phyloP scores from a whole-genome alignment of 2,113 vertebrate genomes.

The Oxygymnocypris stewartii region DNA sequence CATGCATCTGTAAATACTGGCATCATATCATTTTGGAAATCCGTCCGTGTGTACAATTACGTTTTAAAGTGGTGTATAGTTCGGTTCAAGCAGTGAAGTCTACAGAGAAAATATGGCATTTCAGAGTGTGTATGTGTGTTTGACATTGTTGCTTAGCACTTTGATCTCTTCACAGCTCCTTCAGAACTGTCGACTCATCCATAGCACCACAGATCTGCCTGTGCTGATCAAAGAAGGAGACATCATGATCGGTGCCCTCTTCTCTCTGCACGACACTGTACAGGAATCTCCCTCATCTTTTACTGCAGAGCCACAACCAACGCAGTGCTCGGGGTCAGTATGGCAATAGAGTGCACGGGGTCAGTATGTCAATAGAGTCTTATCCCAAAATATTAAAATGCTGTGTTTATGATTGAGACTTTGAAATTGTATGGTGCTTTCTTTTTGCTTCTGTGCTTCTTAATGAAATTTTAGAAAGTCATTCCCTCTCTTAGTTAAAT shows the following conservation, averaged over 20 bases:
- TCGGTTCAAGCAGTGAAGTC: background rate
- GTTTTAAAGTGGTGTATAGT: conserved; percentile 3
- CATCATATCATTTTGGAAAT: background rate
- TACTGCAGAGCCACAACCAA: conserved; percentile 59
- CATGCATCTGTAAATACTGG: background rate
- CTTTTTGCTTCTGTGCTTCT: background rate
- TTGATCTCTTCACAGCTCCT: conserved; percentile 35
- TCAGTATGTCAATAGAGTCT: conserved; percentile 30
- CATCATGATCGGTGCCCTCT: conserved; percentile 76
- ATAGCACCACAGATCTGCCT: conserved; percentile 63
- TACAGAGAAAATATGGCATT: conserved; percentile 27
- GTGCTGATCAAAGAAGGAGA: conserved; percentile 70
- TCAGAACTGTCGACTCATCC: conserved; percentile 63
- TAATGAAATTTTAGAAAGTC: background rate
- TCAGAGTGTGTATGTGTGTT: background rate
- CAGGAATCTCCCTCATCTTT: conserved; percentile 67
- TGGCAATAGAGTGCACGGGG: too few relatives aligned
- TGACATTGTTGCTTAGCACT: conserved; percentile 32
- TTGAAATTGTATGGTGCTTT: background rate
- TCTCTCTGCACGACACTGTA: conserved; percentile 77
- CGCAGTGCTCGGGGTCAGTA: conserved; percentile 70
- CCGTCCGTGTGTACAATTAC: conserved; percentile 5
- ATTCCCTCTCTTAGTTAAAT: background rate
- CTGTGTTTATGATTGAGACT: background rate
- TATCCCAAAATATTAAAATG: background rate